Conservation (phyloP, 2,888 invertebrate species). For the Sarcophaga rosellei region DNA sequence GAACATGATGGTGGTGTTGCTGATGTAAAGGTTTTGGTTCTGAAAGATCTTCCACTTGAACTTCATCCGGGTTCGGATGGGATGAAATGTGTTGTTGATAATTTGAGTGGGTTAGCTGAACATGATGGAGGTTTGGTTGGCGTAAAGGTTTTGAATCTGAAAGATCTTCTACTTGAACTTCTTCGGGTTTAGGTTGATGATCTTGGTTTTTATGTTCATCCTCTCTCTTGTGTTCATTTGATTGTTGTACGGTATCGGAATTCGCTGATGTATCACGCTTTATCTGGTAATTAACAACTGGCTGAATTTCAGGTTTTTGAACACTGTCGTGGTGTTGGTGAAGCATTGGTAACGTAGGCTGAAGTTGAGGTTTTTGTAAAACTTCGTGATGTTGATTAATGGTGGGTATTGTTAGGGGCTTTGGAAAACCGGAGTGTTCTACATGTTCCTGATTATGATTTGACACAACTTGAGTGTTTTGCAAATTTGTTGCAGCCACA, state of each 20-base stretch:
- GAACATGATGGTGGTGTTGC: slow-evolving; percentile 1
- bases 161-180: slow-evolving; percentile 16
- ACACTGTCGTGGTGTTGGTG: not conserved
- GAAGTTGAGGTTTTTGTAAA: not conserved
- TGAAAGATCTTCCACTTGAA: slow-evolving; percentile 14
- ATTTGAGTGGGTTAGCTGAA: not conserved
- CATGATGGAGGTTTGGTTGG: not conserved
- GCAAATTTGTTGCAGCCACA: not conserved
- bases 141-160: not conserved
- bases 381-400: not conserved
- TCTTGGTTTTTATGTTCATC: not conserved
- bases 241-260: not conserved
- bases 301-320: not conserved
- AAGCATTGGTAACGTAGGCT: not conserved
- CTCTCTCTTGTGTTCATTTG: not conserved
- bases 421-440: not conserved
- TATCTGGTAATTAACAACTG: not conserved
- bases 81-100: slow-evolving; percentile 18
- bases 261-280: no score
- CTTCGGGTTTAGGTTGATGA: not conserved
- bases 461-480: not conserved
- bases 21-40: not conserved
- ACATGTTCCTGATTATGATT: not conserved
- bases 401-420: not conserved
- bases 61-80: not conserved